Evolutionary conservation across 2,113 vertebrate genomes (phyloP).

Genomic region (Australoheros scitulus): DNA sequence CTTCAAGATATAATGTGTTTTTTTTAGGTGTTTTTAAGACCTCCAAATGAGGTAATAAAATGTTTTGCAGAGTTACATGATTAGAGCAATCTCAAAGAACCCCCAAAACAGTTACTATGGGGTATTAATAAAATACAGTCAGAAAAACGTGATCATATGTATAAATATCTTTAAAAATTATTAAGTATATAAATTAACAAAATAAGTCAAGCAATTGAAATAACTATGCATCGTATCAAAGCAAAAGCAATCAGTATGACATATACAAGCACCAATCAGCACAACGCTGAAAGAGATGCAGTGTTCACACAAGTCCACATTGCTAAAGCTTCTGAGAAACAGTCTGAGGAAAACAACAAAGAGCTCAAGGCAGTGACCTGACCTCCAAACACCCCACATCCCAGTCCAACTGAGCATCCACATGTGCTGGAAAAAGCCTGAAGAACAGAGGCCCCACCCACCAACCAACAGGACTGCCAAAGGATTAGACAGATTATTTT

Average conservation of each 20-base stretch:
- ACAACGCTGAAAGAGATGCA: neutral
- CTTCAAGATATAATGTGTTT: neutral
- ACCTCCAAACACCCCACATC: neutral
- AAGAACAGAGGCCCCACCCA: neutral
- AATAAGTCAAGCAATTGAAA: neutral
- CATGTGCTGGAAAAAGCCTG: neutral
- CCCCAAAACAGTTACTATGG: neutral
- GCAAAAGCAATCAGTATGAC: neutral
- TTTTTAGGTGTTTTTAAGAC: neutral
- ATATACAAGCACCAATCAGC: neutral
- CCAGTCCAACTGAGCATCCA: neutral
- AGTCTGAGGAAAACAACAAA: neutral
- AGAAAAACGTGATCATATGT: accelerated
- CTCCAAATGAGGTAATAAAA: neutral
- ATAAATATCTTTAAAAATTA: neutral
- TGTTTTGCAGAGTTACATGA: neutral
- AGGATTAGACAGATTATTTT: neutral
- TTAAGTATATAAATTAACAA: neutral
- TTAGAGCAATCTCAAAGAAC: neutral
- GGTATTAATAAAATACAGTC: neutral
- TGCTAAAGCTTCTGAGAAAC: neutral
- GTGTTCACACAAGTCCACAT: neutral
- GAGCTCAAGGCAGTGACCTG: neutral
- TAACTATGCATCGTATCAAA: neutral
- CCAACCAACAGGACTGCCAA: neutral